Evolutionary conservation across 1,140 invertebrate genomes (phyloP).

Genomic region (Branchinecta lindahli): DNA sequence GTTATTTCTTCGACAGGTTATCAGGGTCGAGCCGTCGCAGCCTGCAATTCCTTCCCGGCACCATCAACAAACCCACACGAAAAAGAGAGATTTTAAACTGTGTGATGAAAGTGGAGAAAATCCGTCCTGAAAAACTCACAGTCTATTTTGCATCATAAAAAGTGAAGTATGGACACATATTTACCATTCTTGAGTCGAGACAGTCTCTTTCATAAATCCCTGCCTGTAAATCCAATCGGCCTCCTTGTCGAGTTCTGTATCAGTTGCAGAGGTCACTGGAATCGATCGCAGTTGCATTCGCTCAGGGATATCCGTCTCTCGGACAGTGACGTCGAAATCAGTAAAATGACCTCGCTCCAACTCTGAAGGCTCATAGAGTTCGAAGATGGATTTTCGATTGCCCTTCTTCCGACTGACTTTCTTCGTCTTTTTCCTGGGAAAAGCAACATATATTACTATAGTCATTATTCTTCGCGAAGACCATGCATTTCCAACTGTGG

Average conservation of each 20-base stretch:
- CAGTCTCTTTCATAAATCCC: conserved; percentile 66
- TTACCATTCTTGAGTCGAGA: conserved; percentile 52
- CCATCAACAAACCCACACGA: no score
- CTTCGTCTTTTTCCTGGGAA: conserved; percentile 37
- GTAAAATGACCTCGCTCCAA: conserved; percentile 90
- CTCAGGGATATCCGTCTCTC: conserved; percentile 75
- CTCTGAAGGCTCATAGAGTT: conserved; percentile 94
- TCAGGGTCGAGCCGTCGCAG: no score
- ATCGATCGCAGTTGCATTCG: conserved; percentile 79
- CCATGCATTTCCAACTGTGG: background rate
- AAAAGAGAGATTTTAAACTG: no score
- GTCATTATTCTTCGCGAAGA: background rate
- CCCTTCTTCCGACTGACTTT: conserved; percentile 61
- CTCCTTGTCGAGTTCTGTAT: conserved; percentile 82
- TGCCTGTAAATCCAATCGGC: conserved; percentile 95
- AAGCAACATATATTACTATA: background rate
- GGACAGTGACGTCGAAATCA: conserved; percentile 77
- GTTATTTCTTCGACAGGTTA: no score
- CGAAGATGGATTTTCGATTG: conserved; percentile 75
- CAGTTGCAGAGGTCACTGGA: conserved; percentile 56
- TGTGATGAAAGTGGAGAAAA: no score
- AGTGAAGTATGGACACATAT: no score
- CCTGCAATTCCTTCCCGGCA: no score
- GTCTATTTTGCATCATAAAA: no score
- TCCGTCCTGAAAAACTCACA: no score